Evolutionary conservation across 2,797 vertebrate genomes (phyloP).

Genomic region (Lindbergichthys nudifrons): DNA sequence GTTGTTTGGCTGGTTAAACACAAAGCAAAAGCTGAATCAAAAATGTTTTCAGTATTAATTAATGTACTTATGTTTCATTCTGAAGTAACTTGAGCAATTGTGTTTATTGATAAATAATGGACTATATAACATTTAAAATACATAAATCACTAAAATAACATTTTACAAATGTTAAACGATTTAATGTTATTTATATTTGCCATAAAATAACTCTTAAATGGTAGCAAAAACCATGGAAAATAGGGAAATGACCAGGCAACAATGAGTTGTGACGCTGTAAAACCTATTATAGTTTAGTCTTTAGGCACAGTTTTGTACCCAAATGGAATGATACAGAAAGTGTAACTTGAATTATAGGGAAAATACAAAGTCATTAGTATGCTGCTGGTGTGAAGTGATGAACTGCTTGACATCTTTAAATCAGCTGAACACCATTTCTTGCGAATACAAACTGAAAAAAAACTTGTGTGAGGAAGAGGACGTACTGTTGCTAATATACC

Average conservation of each 20-base stretch:
- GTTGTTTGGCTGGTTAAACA: conserved; percentile 23
- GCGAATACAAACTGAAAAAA: neutral
- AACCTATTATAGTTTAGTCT: neutral
- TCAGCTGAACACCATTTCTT: neutral
- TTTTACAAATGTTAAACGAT: neutral
- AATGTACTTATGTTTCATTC: neutral
- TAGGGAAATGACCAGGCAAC: neutral
- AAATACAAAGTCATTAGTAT: neutral
- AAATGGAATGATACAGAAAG: neutral
- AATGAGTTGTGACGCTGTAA: neutral
- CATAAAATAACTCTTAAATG: neutral
- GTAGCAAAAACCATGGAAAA: neutral
- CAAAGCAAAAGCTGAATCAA: conserved; percentile 36
- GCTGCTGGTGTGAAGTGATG: conserved; percentile 1
- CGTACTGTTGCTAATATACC: conserved; percentile 4
- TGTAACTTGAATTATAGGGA: neutral
- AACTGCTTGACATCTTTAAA: neutral
- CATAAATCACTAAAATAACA: neutral
- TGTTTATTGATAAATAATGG: neutral
- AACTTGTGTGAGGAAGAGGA: neutral
- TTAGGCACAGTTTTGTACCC: neutral
- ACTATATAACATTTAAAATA: neutral
- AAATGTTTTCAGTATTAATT: neutral
- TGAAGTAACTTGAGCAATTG: neutral
- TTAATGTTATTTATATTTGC: neutral